These are phyloP conservation scores for Saimiri boliviensis DNA, from an alignment of 2,113 vertebrate genomes.

Conservation along the genomic window DNA sequence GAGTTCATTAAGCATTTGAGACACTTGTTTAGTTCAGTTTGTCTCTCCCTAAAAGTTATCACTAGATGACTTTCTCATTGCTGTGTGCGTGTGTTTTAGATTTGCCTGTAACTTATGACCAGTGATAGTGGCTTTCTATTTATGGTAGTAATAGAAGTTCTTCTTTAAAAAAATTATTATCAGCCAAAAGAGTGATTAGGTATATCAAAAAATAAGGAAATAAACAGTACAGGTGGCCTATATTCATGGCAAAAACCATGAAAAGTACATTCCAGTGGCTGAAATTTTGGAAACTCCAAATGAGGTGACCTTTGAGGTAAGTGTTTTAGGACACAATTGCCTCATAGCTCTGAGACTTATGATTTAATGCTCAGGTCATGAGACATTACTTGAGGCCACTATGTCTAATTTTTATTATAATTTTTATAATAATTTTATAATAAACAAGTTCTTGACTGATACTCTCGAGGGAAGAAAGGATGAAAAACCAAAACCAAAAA, in stretches of 20 bases:
- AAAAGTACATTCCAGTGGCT: neutral
- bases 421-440: neutral
- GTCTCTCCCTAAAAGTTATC: neutral
- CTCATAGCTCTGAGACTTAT: neutral
- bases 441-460: neutral
- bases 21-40: neutral
- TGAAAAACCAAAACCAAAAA: neutral
- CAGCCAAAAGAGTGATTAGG: neutral
- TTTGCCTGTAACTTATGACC: neutral
- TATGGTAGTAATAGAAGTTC: neutral
- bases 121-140: neutral
- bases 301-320: neutral
- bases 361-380: neutral
- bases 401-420: neutral
- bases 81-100: neutral
- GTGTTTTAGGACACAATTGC: neutral
- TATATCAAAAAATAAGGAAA: neutral
- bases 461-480: neutral
- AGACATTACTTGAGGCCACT: neutral
- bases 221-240: neutral
- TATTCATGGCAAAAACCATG: neutral
- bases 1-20: neutral
- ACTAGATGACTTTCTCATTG: neutral
- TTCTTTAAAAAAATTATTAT: conserved; percentile 11
- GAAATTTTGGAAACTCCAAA: neutral